phyloP scores from a whole-genome alignment of 2,113 vertebrate species.

The Campylorhamphus procurvoides region DNA sequence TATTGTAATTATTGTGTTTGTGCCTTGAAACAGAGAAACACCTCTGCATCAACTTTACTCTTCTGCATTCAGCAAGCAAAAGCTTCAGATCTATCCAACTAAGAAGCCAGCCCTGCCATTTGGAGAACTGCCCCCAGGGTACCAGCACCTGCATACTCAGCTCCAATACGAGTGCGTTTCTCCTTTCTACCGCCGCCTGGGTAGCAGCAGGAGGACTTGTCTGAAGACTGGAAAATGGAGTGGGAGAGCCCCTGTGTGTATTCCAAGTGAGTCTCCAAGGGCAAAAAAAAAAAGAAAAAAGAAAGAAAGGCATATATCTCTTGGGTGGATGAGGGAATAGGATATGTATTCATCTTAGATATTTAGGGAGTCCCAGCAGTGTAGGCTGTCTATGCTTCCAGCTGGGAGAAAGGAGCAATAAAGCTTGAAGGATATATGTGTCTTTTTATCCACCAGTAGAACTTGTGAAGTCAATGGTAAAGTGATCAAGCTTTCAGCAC shows the following conservation, averaged over 20 bases:
- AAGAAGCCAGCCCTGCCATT: slow-evolving; percentile 78
- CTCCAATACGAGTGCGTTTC: slow-evolving; percentile 93
- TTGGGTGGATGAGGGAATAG: background rate
- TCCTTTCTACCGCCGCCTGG: slow-evolving; percentile 89
- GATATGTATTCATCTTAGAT: background rate
- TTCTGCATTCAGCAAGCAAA: slow-evolving; percentile 75
- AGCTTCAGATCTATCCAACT: slow-evolving; percentile 77
- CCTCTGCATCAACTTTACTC: slow-evolving; percentile 91
- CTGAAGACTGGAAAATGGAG: slow-evolving; percentile 97
- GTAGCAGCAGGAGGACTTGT: slow-evolving; percentile 92
- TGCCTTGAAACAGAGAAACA: slow-evolving; percentile 82
- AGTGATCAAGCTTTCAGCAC: background rate
- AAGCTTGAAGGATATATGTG: background rate
- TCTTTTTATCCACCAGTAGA: background rate
- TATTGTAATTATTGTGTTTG: background rate
- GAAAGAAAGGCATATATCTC: background rate
- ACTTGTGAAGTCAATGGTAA: background rate
- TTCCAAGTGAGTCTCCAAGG: slow-evolving; percentile 86
- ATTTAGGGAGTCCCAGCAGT: background rate
- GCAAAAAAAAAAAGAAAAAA: background rate
- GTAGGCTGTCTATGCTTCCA: background rate
- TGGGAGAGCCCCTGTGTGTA: slow-evolving; percentile 91
- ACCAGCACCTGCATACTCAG: slow-evolving; percentile 91
- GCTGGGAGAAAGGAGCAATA: background rate
- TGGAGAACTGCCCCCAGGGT: slow-evolving; percentile 84